phyloP scores from a whole-genome alignment of 2,888 invertebrate species.

The Athalia circularis region DNA sequence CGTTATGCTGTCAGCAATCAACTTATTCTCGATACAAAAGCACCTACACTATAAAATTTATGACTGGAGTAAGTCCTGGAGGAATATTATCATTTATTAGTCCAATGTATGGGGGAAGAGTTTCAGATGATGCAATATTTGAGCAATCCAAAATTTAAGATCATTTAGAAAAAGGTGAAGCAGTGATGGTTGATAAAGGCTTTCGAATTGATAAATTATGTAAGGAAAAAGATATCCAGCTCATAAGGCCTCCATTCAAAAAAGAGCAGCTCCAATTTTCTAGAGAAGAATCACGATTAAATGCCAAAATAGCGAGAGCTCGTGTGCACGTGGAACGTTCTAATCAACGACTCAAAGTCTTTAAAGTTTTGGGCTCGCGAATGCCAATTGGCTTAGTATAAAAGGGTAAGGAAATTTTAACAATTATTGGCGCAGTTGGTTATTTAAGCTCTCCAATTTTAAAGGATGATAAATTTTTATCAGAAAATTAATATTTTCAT shows the following conservation, averaged over 20 bases:
- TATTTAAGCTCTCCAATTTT: conserved; percentile 29
- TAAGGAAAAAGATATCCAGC: conserved; percentile 10
- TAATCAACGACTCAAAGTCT: conserved; percentile 12
- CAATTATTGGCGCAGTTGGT: conserved; percentile 24
- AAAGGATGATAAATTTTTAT: conserved; percentile 8
- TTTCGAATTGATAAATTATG: conserved; percentile 52
- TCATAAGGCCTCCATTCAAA: conserved; percentile 43
- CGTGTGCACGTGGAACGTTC: not conserved
- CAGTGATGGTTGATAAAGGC: no score
- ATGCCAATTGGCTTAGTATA: conserved; percentile 26
- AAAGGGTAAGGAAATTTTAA: conserved; percentile 29
- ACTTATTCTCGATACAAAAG: no score
- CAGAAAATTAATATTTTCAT: not conserved
- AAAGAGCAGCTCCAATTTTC: conserved; percentile 40
- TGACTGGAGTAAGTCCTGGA: no score
- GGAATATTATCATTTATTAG: no score
- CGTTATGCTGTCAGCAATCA: no score
- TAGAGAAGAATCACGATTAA: conserved; percentile 35
- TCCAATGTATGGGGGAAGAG: no score
- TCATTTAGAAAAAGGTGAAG: no score
- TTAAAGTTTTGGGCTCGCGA: conserved; percentile 26
- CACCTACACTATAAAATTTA: no score
- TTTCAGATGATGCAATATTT: no score
- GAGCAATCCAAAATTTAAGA: no score
- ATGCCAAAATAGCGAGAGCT: conserved; percentile 29